Evolutionary conservation across 23 tunicate genomes (phyloP), one percentile per base, ranked within the genome.

Genomic region (Phallusia fumigata): DNA sequence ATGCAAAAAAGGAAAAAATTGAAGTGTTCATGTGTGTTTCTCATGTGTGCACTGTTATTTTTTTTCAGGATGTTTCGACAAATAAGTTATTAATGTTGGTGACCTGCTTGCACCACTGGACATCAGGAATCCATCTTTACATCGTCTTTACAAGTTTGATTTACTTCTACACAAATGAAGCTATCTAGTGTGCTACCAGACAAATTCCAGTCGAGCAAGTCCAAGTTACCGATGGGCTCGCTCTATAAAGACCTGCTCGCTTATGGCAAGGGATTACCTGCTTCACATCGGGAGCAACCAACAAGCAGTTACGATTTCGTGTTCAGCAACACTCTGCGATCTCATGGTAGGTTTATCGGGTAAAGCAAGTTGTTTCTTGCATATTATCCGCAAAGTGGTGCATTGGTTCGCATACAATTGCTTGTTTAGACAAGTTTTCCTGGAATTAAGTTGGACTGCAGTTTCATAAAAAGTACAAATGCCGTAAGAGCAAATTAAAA

Each of bases 171-270:
- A 30, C 77, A 13, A 30, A 83, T 83, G 86, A 83, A 83, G 86
- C 72, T 83, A 73, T 83, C 86, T 32, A 50, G 86, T 34, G 80
- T 75, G 3, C 8, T 83, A 2, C 80, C 80, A 5, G 77, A 83
- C 45, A 83, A 83, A 75, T 32, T 64, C 22, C 85, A 81, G 36
- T 53, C 35, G 21, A 26, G 35, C 35, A 79, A 52, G 33, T 33
- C 80, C 86, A 90, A 90, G 51, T 44, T 87, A 34, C 92, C 89
- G 26, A 94, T 94, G 98, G 98, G 98, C 18, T 94, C 98, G 19
- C 40, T 89, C 33, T 94, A 94, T 84, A 94, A 94, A 78, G 94
- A 94, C 75, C 65, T 94, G 51, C 74, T 94, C 26, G 88, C 98
- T 5, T 89, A 89, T 64, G 94, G 98, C 53, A 94, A 94, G 74